Percentiles rank a stretch among this genome's conserved stretches.
These are phyloP conservation scores for Amphipyra berbera DNA, from an alignment of 2,888 invertebrate species.

Conservation along the genomic window DNA sequence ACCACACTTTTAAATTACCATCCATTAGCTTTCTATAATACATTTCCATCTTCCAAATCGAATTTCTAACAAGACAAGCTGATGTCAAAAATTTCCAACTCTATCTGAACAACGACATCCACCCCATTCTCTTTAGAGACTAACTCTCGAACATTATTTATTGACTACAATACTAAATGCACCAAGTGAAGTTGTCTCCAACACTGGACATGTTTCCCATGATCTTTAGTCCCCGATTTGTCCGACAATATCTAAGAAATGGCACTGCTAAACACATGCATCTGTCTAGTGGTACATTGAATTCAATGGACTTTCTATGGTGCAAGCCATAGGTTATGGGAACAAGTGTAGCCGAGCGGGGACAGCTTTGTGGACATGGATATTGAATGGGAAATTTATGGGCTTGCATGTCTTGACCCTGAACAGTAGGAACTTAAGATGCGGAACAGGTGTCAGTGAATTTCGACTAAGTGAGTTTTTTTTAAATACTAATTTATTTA, in stretches of 20 bases:
- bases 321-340: constrained; percentile 61
- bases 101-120: constrained; percentile 26
- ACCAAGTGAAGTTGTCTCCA: constrained; percentile 54
- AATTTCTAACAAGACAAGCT: constrained; percentile 42
- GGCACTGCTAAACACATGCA: constrained; percentile 59
- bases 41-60: constrained; percentile 1
- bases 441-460: constrained; percentile 25
- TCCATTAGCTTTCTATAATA: neutral
- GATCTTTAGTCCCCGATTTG: constrained; percentile 58
- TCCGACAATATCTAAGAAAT: constrained; percentile 57
- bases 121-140: constrained; percentile 30
- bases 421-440: constrained; percentile 34
- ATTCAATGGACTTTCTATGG: constrained; percentile 63
- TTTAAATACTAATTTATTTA: neutral
- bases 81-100: constrained; percentile 38
- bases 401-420: constrained; percentile 53
- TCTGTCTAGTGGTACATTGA: constrained; percentile 54
- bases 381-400: constrained; percentile 61
- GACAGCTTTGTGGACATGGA: constrained; percentile 61
- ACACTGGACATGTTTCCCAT: constrained; percentile 43
- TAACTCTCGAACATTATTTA: constrained; percentile 45
- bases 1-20: constrained; percentile 16
- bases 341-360: constrained; percentile 58
- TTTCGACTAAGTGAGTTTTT: constrained; percentile 2
- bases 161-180: constrained; percentile 29